Evolutionary conservation across 2,797 vertebrate species (phyloP).

Genomic region (Danio choprae): DNA sequence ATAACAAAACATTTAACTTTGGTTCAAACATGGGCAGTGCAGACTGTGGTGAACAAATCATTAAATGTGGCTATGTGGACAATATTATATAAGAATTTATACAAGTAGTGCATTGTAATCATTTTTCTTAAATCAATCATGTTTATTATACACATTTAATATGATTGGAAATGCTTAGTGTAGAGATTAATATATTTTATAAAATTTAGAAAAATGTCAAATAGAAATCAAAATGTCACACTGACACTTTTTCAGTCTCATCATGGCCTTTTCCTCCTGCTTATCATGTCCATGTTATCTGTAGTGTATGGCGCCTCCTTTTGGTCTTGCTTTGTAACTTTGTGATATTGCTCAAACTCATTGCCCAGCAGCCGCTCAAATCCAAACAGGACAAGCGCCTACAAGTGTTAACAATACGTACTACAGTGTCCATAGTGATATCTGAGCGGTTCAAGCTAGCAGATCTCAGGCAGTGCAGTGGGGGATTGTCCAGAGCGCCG

Average conservation of each 20-base stretch:
- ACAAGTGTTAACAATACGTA: slow-evolving; percentile 60
- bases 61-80: background rate
- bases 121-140: background rate
- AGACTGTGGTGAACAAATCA: background rate
- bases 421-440: slow-evolving; percentile 66
- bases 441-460: slow-evolving; percentile 71
- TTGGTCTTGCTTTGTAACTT: slow-evolving; percentile 51
- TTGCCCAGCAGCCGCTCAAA: slow-evolving; percentile 74
- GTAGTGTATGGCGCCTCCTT: slow-evolving; percentile 51
- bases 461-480: slow-evolving; percentile 55
- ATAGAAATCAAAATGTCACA: background rate
- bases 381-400: slow-evolving; percentile 68
- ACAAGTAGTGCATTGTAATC: background rate
- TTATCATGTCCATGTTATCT: slow-evolving; percentile 54
- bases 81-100: too few relatives aligned
- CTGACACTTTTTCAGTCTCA: background rate
- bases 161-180: background rate
- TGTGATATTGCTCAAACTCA: slow-evolving; percentile 60
- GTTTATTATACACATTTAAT: background rate
- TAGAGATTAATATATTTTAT: background rate
- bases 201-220: background rate
- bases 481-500: slow-evolving; percentile 1
- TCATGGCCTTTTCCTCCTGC: background rate
- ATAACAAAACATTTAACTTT: too few relatives aligned
- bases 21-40: too few relatives aligned